phyloP scores from a whole-genome alignment of 2,113 vertebrate species.

The Entelurus aequoreus region DNA sequence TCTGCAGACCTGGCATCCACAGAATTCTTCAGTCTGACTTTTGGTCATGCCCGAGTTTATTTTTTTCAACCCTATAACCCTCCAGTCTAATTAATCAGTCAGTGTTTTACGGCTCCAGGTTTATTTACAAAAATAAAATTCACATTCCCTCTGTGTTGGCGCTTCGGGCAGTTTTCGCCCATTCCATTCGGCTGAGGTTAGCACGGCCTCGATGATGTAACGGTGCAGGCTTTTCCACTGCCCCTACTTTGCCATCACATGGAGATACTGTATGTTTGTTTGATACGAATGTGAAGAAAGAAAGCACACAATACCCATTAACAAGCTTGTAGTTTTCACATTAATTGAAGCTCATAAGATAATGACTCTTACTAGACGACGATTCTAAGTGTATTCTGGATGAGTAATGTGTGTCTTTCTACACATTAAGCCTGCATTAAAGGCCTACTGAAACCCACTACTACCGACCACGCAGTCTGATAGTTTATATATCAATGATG shows the following conservation, averaged over 20 bases:
- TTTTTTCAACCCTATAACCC: constrained; percentile 4
- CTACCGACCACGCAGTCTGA: too few relatives aligned
- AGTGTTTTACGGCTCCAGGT: constrained; percentile 36
- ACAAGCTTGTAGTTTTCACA: constrained; percentile 15
- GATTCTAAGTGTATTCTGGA: constrained; percentile 10
- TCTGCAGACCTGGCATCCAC: constrained; percentile 25
- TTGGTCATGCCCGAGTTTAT: constrained; percentile 31
- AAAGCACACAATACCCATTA: constrained; percentile 1
- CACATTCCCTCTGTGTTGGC: constrained; percentile 33
- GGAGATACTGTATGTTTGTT: constrained; percentile 16
- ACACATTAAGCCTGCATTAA: background rate
- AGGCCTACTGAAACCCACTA: too few relatives aligned
- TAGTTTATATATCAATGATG: too few relatives aligned
- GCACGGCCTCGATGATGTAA: constrained; percentile 44
- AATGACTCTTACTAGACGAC: constrained; percentile 15
- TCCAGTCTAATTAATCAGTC: constrained; percentile 47
- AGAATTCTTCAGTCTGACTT: constrained; percentile 38
- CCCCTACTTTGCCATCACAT: constrained; percentile 23
- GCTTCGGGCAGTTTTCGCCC: constrained; percentile 11
- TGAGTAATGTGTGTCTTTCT: constrained; percentile 3
- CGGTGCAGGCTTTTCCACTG: constrained; percentile 27
- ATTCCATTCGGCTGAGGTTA: constrained; percentile 47
- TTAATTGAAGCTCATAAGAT: constrained; percentile 12
- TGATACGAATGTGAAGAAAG: constrained; percentile 4
- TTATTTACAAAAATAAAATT: constrained; percentile 55